Conservation (phyloP, 1,140 invertebrate genomes). For the Campoletis sonorensis region DNA sequence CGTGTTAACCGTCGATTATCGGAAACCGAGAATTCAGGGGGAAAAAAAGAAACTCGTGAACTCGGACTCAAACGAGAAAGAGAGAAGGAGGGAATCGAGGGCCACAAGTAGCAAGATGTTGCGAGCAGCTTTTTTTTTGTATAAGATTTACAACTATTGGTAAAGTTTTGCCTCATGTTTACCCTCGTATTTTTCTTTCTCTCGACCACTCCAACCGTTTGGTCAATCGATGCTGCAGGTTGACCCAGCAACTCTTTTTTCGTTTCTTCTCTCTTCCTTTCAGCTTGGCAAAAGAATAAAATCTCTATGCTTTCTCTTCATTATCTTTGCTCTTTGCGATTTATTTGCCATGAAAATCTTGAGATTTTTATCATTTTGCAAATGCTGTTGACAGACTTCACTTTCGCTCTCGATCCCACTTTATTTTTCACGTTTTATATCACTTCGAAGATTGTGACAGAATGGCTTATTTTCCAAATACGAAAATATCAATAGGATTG, state of each 20-base stretch:
- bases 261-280: neutral
- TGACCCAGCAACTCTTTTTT: neutral
- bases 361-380: no score
- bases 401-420: neutral
- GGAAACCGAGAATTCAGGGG: slow-evolving; percentile 56
- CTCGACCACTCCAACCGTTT: neutral
- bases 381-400: neutral
- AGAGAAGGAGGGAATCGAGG: neutral
- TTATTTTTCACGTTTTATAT: neutral
- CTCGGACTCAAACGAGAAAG: slow-evolving; percentile 23
- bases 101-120: slow-evolving; percentile 9
- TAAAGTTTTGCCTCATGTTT: neutral
- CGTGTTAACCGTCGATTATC: slow-evolving; percentile 48
- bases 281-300: neutral
- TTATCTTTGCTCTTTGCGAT: neutral
- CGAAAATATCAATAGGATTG: slow-evolving; percentile 20
- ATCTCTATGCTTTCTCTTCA: neutral
- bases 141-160: slow-evolving; percentile 19
- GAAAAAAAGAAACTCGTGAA: slow-evolving; percentile 3
- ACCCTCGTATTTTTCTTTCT: neutral
- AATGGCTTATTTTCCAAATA: neutral
- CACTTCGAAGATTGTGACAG: neutral
- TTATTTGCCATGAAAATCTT: no score
- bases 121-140: neutral
- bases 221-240: neutral